Evolutionary conservation across 1,140 invertebrate genomes (phyloP).

Genomic region (Acyrthosiphon pisum): DNA sequence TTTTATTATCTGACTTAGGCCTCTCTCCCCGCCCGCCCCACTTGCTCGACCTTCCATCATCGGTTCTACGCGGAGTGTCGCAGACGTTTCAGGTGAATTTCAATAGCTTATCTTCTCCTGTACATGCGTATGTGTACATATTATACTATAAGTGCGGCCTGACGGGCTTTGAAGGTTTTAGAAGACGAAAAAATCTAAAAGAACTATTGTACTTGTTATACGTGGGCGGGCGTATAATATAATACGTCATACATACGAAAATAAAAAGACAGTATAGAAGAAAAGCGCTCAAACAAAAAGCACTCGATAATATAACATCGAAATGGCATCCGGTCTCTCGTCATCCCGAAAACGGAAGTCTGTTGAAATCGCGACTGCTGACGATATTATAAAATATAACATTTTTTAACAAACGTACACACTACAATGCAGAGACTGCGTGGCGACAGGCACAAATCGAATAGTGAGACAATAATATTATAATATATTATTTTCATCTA

Average conservation of each 20-base stretch:
- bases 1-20: constrained; percentile 39
- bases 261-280: not conserved
- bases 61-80: not conserved
- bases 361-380: not conserved
- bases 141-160: not conserved
- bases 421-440: not conserved
- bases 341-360: not conserved
- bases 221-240: not conserved
- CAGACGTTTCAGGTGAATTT: constrained; percentile 55
- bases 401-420: not conserved
- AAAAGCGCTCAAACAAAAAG: not conserved
- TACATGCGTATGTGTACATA: not conserved
- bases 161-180: constrained; percentile 12
- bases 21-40: not conserved
- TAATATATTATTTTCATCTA: not conserved
- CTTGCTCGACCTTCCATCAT: not conserved
- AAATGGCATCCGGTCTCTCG: not conserved
- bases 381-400: not conserved
- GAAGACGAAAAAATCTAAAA: not conserved
- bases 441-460: not conserved
- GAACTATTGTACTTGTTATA: not conserved
- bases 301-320: not conserved
- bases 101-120: constrained; percentile 33
- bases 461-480: not conserved
- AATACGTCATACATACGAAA: constrained; percentile 2